Base-by-base conservation (phyloP, 2,797 vertebrate genomes). In the Lemur catta region DNA sequence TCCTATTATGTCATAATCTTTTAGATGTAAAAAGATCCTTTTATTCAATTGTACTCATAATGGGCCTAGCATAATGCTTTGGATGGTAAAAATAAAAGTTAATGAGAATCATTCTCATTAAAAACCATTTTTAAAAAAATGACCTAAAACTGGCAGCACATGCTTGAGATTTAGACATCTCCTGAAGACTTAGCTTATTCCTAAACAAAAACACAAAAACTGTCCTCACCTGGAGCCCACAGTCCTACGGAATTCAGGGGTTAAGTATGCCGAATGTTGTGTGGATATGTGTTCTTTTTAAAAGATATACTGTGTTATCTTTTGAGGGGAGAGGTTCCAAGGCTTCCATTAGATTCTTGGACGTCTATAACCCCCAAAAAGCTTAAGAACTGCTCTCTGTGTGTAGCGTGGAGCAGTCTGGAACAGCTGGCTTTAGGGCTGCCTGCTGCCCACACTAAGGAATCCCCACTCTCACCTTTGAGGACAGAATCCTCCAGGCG, bases 401-500 rank as follows among this genome's bases (percentile, higher is more conserved):
- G 41, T 7, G 2, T 18, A 14, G 18, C 13, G 26, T 12, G 10
- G 50, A 41, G 17, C 4, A 15, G 46, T 33, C 52, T 46, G 48
- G 20, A 48, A 24, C 12, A 63, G 41, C 41, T 35, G n/a, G 75
- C 28, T 26, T 71, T 55, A 4, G 28, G 28, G 30, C 28, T 20
- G 33, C 20, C 69, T 35, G 13, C 26, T 3, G 35, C 13, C 26
- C 17, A 59, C 46, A 43, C 17, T n/a, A 13, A 69, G 10, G 15
- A 46, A 10, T 9, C 2, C 41, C 57, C 30, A 1, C 2, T 14
- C 48, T 67, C 97, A 99, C 99, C 99, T 99, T 99, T 99, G 48
- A 99, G 98, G 1, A 99, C 99, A 0, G 99, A 99, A 95, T 99
- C 99, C 98, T 99, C 99, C 22, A 99, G 98, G 0, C 99, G 97